These are phyloP conservation scores for Ricordea florida DNA, from an alignment of 92 coral and sea anemone species.

Conservation along the genomic window DNA sequence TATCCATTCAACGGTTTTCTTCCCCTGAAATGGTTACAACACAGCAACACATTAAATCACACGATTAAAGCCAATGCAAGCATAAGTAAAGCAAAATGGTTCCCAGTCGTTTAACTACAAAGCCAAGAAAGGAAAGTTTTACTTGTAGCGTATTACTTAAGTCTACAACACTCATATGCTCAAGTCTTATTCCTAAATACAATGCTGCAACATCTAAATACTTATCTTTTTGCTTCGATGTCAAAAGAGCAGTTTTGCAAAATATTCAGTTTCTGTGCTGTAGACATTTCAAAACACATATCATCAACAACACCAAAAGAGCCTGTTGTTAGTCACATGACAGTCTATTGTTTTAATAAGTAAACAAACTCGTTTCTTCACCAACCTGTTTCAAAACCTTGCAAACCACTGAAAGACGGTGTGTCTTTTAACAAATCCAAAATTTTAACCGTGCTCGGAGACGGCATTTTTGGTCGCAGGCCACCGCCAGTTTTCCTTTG, in stretches of 20 bases:
- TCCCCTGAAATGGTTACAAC: conserved; percentile 7
- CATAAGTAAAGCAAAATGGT: too few species aligned
- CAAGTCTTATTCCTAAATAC: too few species aligned
- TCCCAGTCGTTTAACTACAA: too few species aligned
- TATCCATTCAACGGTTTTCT: too few species aligned
- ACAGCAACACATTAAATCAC: background rate
- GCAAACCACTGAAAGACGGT: conserved; percentile 15
- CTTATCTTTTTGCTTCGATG: conserved; percentile 1
- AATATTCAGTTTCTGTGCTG: background rate
- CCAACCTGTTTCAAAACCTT: conserved; percentile 40
- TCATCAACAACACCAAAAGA: background rate
- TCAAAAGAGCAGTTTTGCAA: background rate
- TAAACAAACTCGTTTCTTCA: conserved; percentile 14
- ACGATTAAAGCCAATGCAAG: conserved; percentile 12
- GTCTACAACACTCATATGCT: too few species aligned
- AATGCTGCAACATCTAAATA: too few species aligned
- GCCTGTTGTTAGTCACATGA: conserved; percentile 9
- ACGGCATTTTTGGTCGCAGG: background rate
- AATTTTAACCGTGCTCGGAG: background rate
- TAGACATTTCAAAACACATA: conserved; percentile 1
- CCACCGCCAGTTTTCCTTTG: too few species aligned
- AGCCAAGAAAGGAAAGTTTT: too few species aligned
- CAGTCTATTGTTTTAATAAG: conserved; percentile 12
- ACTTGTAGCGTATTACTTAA: too few species aligned
- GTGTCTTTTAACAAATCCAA: background rate